Evolutionary conservation across 2,113 vertebrate genomes (phyloP), one percentile per base, ranked within the genome.

Genomic region (Brevimyrus niger): DNA sequence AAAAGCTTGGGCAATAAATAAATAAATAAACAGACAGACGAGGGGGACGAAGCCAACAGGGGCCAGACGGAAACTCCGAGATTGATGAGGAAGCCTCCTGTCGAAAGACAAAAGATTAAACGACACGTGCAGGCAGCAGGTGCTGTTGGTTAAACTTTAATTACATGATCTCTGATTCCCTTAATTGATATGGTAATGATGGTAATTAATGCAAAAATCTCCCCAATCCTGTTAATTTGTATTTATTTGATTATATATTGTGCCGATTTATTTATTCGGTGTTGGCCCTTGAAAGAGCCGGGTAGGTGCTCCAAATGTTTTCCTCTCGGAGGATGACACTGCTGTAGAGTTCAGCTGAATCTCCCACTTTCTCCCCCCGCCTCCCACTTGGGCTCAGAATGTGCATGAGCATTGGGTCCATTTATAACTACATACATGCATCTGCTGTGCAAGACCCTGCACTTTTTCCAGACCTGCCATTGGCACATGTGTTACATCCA

Each of bases 161-260:
- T 96, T 96, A 96, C 95, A 96, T 95, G 94, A 96, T 95, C 95
- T 95, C 95, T 95, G 94, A 96, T 96, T 96, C 94, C 92, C 94
- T 92, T 96, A 96, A 96, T 96, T 96, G 95, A 96, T 96, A 96
- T 96, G 96, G 94, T 96, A 96, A 96, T 96, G 95, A 95, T 90
- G 93, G 94, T 95, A 96, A 96, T 96, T 95, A 96, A 96, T 96
- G 95, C 95, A 95, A 93, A 94, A 95, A 96, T 95, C 95, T 94
- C 95, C 94, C 92, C 94, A 94, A 93, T 94, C 92, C 91, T 93
- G 89, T 92, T 96, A 95, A 95, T 95, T 95, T 95, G 94, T 92
- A 95, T 95, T 95, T 94, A 95, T 96, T 95, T 95, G 94, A 95
- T 96, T 95, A 95, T 94, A 94, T 93, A 93, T 94, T 92, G 92